Evolutionary conservation across 2,888 invertebrate genomes (phyloP).

Genomic region (Chrysomela aeneicollis): DNA sequence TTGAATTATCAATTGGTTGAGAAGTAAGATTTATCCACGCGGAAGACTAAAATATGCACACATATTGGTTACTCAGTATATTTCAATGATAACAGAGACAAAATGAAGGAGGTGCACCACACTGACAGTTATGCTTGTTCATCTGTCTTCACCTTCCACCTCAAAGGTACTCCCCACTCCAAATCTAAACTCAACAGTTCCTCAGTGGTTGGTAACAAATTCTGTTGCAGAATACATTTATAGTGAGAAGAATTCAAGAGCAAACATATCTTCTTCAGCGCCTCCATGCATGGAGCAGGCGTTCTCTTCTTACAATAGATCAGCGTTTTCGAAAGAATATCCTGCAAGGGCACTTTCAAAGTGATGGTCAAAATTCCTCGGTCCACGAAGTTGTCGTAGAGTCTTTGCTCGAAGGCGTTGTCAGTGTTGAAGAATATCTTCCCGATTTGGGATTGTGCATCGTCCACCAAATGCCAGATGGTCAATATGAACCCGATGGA

Average conservation of each 20-base stretch:
- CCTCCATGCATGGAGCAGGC: slow-evolving; percentile 51
- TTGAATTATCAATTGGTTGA: no score
- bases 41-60: no score
- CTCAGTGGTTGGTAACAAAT: slow-evolving; percentile 52
- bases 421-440: slow-evolving; percentile 54
- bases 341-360: slow-evolving; percentile 48
- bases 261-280: slow-evolving; percentile 51
- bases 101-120: no score
- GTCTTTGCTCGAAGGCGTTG: slow-evolving; percentile 50
- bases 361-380: slow-evolving; percentile 48
- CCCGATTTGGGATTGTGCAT: slow-evolving; percentile 21
- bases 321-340: slow-evolving; percentile 47
- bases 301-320: slow-evolving; percentile 51
- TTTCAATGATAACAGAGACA: no score
- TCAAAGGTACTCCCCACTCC: slow-evolving; percentile 55
- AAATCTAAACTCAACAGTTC: slow-evolving; percentile 55
- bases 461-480: slow-evolving; percentile 43
- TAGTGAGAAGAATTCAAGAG: slow-evolving; percentile 47
- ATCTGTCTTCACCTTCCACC: slow-evolving; percentile 32
- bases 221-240: slow-evolving; percentile 48
- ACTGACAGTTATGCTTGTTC: no score
- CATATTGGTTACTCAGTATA: no score
- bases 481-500: slow-evolving; percentile 47
- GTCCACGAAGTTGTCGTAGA: slow-evolving; percentile 48
- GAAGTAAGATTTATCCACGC: no score